These are phyloP conservation scores for Ochropacha duplaris DNA, from an alignment of 2,888 invertebrate genomes.

Conservation along the genomic window DNA sequence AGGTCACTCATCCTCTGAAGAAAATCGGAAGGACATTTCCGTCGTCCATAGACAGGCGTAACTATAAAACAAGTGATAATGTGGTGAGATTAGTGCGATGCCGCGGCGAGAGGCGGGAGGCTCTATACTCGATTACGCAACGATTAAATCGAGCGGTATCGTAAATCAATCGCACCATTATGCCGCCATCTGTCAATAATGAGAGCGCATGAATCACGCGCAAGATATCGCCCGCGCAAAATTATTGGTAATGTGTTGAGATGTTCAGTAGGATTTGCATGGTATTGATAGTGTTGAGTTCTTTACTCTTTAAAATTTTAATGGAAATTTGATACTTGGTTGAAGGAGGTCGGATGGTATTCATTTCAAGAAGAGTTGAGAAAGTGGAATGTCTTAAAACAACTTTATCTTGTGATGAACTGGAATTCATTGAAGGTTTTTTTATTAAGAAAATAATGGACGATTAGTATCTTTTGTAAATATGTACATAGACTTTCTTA, in stretches of 20 bases:
- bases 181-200: conserved; percentile 73
- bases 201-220: conserved; percentile 71
- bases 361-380: too few species aligned
- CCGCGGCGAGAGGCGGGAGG: background rate
- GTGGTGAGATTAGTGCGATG: conserved; percentile 3
- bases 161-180: conserved; percentile 75
- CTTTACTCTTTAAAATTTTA: background rate
- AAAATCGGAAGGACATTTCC: background rate
- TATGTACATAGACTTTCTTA: too few species aligned
- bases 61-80: background rate
- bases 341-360: too few species aligned
- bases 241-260: conserved; percentile 5
- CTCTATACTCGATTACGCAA: conserved; percentile 7
- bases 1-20: background rate
- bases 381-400: too few species aligned
- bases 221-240: conserved; percentile 16
- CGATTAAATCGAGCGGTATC: conserved; percentile 58
- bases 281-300: background rate
- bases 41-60: background rate
- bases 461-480: too few species aligned
- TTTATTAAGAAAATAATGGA: too few species aligned
- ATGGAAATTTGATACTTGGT: too few species aligned
- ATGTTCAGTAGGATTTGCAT: conserved; percentile 7
- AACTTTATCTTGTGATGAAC: too few species aligned
- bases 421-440: too few species aligned